Conservation (phyloP, 1,140 invertebrate genomes). For the Drosophila bocqueti region DNA sequence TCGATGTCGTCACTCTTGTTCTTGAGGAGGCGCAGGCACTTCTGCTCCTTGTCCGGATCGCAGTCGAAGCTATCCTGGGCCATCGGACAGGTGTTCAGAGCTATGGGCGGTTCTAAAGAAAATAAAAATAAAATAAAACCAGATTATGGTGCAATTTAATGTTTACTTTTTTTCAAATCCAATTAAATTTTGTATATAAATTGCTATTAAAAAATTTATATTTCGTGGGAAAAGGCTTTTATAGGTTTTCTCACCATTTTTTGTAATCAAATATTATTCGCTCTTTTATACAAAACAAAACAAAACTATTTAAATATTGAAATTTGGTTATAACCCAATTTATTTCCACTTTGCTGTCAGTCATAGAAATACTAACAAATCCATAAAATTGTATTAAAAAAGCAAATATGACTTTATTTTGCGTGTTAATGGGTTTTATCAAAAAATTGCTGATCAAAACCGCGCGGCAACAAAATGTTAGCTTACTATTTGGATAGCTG, state of each 20-base stretch:
- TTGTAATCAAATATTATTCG: not conserved
- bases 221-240: not conserved
- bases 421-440: not conserved
- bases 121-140: slow-evolving; percentile 21
- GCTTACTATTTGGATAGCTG: not conserved
- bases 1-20: slow-evolving; percentile 85
- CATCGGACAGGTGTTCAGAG: slow-evolving; percentile 23
- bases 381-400: not conserved
- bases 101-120: slow-evolving; percentile 21
- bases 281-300: not conserved
- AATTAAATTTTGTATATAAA: not conserved
- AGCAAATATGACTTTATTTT: not conserved
- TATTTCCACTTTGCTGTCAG: not conserved
- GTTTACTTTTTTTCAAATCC: not conserved
- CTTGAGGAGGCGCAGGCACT: slow-evolving; percentile 80
- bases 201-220: not conserved
- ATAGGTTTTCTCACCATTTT: not conserved
- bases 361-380: not conserved
- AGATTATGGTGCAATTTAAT: not conserved
- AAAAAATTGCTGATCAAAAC: not conserved
- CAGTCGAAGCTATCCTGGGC: slow-evolving; percentile 78
- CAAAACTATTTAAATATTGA: not conserved
- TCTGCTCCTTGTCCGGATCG: slow-evolving; percentile 78
- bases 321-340: not conserved
- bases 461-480: not conserved